Evolutionary conservation across 1,140 invertebrate species (phyloP), one percentile per base, ranked within the genome.

Genomic region (Conus ventricosus): DNA sequence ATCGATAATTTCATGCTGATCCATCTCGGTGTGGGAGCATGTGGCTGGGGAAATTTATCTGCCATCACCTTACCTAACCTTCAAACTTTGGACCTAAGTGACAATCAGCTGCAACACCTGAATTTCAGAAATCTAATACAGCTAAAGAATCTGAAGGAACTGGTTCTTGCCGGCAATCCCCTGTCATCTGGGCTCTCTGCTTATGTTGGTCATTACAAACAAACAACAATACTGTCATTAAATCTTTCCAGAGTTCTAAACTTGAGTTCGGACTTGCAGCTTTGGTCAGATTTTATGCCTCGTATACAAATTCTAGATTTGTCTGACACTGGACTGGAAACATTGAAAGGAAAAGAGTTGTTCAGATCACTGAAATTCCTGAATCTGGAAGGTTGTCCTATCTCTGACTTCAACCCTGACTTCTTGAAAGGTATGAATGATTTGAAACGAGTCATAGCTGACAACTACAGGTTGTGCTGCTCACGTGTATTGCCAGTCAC

Each of bases 91-190:
- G 86, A 89, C 75, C 57, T 89, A 11, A 85, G 89, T 8, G 11
- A 89, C 63, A 89, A 88, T 57, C 20, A 60, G 60, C 81, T 89
- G 17, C 23, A 20, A n/a, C 8, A 10, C 39, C 27, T 89, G 4
- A 54, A 54, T 8, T 11, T 39, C 23, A 60, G 57, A 55, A 55
- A 63, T 54, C 85, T 89, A 23, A 25, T 15, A 7, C 54, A 60
- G 60, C 57, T 87, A 53, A 25, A 11, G 25, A 87, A 87, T 51
- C 67, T 89, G 27, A 87, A 84, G 84, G n/a, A 53, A 7, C 63
- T 89, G 27, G 55, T 83, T 51, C 76, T 89, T n/a, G 27, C 80
- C 1, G 81, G 81, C 10, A 89, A 89, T 78, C 63, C 54, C 60
- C 11, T 76, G 60, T 63, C 60, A 11, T 13, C 11, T 63, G 11